phyloP scores from a whole-genome alignment of 2,888 invertebrate species.

The Lithophane socia region DNA sequence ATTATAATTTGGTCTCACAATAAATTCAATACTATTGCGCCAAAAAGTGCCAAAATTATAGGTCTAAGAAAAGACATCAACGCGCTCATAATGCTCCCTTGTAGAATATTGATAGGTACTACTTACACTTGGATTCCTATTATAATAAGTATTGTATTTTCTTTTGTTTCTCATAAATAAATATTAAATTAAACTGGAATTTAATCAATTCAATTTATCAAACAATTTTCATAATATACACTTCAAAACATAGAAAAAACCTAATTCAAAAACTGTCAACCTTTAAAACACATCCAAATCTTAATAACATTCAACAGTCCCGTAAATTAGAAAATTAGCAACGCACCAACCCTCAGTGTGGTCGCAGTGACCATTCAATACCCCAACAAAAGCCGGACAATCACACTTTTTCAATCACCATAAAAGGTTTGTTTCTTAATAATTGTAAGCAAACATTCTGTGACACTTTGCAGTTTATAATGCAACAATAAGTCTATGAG shows the following conservation, averaged over 20 bases:
- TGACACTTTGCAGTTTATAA: slow-evolving; percentile 77
- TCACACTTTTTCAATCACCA: slow-evolving; percentile 68
- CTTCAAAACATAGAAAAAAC: slow-evolving; percentile 5
- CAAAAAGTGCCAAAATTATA: neutral
- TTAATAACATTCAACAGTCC: slow-evolving; percentile 35
- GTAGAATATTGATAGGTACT: neutral
- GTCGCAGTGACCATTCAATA: slow-evolving; percentile 82
- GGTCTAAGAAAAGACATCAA: slow-evolving; percentile 67
- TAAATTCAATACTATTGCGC: neutral
- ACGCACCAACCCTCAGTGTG: slow-evolving; percentile 86
- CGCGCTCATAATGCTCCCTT: slow-evolving; percentile 46
- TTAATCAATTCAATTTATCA: too few species aligned
- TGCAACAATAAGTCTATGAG: slow-evolving; percentile 76
- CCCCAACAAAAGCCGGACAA: slow-evolving; percentile 75
- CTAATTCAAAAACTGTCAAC: slow-evolving; percentile 41
- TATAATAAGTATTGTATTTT: neutral
- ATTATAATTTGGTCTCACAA: neutral
- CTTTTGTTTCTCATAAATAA: neutral
- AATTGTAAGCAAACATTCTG: slow-evolving; percentile 70
- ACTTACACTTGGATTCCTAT: neutral
- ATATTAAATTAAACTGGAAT: neutral
- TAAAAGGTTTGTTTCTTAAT: slow-evolving; percentile 69
- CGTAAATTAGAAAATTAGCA: slow-evolving; percentile 86
- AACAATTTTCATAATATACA: neutral
- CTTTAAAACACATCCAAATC: slow-evolving; percentile 21